Percentiles rank a stretch among this genome's conserved stretches.
phyloP scores from a whole-genome alignment of 2,888 invertebrate genomes.

The Notodonta dromedarius region DNA sequence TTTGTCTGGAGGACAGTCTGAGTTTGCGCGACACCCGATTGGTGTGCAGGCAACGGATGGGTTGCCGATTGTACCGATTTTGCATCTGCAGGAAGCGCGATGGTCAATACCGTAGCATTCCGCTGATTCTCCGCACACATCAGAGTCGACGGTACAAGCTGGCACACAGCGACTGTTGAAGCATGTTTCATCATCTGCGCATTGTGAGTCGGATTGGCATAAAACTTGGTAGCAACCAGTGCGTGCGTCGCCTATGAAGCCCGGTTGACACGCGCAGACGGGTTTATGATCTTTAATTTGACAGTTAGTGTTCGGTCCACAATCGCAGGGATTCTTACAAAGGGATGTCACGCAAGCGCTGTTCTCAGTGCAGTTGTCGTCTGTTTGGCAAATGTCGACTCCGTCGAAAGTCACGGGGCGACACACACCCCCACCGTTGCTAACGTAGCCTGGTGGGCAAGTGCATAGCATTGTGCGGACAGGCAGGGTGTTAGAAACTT shows the following conservation, averaged over 20 bases:
- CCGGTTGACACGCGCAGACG: constrained; percentile 92
- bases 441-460: constrained; percentile 94
- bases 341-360: constrained; percentile 92
- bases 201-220: constrained; percentile 90
- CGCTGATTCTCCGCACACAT: constrained; percentile 90
- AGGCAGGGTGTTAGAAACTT: constrained; percentile 91
- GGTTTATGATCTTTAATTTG: constrained; percentile 93
- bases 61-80: constrained; percentile 92
- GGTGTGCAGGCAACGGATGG: constrained; percentile 90
- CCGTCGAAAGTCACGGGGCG: constrained; percentile 87
- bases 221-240: constrained; percentile 90
- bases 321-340: constrained; percentile 93
- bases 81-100: constrained; percentile 92
- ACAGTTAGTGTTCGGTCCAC: constrained; percentile 94
- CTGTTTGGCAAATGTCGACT: constrained; percentile 88
- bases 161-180: constrained; percentile 92
- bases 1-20: constrained; percentile 91
- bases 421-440: constrained; percentile 93
- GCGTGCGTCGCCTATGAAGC: constrained; percentile 93
- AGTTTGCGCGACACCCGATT: constrained; percentile 91
- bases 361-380: constrained; percentile 90
- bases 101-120: constrained; percentile 92
- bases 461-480: constrained; percentile 95
- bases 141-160: constrained; percentile 88
- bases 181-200: constrained; percentile 93